These are phyloP conservation scores for Podarcis cretensis DNA, from an alignment of 2,113 vertebrate species.

Conservation along the genomic window DNA sequence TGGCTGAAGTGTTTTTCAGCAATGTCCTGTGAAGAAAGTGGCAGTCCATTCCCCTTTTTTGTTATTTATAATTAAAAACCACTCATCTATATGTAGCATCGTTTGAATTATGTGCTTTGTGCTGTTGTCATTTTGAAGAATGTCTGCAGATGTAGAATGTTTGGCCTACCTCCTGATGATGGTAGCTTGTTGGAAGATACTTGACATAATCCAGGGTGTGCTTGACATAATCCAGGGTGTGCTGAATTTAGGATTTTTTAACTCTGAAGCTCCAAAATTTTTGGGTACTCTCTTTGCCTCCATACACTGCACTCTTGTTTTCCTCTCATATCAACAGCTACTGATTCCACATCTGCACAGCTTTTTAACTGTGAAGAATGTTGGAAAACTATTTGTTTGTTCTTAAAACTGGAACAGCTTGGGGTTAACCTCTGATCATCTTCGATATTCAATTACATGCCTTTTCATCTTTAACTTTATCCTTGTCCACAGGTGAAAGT, in stretches of 20 bases:
- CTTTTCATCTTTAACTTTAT: slow-evolving; percentile 33
- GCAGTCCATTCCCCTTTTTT: too few species aligned
- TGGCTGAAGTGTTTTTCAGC: not conserved
- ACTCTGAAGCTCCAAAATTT: not conserved
- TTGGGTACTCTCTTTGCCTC: not conserved
- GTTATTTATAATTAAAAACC: not conserved
- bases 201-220: not conserved
- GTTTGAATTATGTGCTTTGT: not conserved
- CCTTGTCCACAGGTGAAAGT: slow-evolving; percentile 89
- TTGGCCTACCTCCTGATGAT: not conserved
- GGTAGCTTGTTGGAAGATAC: not conserved
- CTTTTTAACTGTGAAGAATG: not conserved
- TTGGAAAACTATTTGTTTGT: not conserved
- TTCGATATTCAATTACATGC: slow-evolving; percentile 20
- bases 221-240: not conserved
- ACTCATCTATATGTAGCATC: not conserved
- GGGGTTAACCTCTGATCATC: not conserved
- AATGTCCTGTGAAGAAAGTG: not conserved
- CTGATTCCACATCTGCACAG: not conserved
- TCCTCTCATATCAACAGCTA: not conserved
- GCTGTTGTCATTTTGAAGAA: not conserved
- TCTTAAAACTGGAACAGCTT: not conserved
- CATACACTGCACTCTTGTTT: not conserved
- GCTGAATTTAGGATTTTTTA: not conserved
- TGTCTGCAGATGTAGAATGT: not conserved